phyloP scores from a whole-genome alignment of 2,113 vertebrate genomes.

The Passer domesticus region DNA sequence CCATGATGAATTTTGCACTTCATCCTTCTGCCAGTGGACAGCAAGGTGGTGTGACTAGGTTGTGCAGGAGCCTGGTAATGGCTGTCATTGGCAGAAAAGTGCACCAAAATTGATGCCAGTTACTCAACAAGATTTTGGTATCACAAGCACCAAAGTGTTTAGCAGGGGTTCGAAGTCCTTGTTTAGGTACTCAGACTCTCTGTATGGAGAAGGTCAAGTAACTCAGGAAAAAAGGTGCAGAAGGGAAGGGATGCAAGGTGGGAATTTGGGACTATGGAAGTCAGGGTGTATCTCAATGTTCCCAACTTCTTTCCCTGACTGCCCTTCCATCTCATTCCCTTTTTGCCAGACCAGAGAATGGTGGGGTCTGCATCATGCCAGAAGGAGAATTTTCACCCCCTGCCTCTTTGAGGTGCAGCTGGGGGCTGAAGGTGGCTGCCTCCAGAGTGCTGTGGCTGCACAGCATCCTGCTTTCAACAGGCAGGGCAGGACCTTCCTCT shows the following conservation, averaged over 20 bases:
- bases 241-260: neutral
- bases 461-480: neutral
- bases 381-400: accelerated
- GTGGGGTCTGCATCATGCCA: neutral
- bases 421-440: neutral
- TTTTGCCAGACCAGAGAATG: accelerated
- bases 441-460: neutral
- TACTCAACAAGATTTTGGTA: neutral
- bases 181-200: neutral
- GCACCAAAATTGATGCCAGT: neutral
- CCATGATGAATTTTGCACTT: neutral
- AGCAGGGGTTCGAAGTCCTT: neutral
- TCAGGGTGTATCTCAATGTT: neutral
- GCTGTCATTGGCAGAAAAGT: neutral
- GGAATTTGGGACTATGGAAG: neutral
- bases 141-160: neutral
- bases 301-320: neutral
- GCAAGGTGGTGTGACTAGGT: accelerated
- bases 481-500: neutral
- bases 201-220: neutral
- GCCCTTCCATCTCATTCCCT: neutral
- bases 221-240: neutral
- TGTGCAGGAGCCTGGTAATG: neutral
- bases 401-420: neutral
- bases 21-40: neutral